Percentiles rank a stretch among this genome's conserved stretches.
Conservation (phyloP, 2,888 invertebrate species). For the Drosophila paramelanica region DNA sequence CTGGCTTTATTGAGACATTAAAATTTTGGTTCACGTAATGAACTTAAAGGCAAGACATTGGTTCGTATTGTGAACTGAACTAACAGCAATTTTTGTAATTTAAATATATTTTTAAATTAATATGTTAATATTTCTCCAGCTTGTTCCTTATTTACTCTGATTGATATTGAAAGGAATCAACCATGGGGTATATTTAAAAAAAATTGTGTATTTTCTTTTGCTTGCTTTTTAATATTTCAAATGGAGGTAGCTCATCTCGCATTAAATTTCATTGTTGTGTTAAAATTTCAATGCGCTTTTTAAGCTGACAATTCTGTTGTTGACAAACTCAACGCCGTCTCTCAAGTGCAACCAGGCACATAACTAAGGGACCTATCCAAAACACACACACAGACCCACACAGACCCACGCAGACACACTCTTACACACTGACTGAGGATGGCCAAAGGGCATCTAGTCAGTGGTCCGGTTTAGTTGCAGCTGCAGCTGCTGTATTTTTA, state of each 20-base stretch:
- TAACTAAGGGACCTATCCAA: conserved; percentile 20
- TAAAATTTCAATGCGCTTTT: conserved; percentile 38
- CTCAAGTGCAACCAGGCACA: conserved; percentile 36
- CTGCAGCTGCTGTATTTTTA: conserved; percentile 58
- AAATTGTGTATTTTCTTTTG: background rate
- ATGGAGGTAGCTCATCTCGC: conserved; percentile 13
- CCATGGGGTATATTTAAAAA: background rate
- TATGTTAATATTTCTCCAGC: background rate
- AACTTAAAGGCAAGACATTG: no score
- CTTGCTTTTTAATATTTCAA: background rate
- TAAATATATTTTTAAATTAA: background rate
- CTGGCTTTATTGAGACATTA: no score
- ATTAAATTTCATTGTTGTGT: conserved; percentile 31
- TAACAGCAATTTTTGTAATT: no score
- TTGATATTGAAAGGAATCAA: conserved; percentile 4
- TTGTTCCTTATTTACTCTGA: conserved; percentile 10
- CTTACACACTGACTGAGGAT: background rate
- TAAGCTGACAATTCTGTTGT: conserved; percentile 32
- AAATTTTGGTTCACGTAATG: no score
- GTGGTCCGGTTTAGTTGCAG: conserved; percentile 26
- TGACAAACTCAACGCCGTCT: conserved; percentile 29
- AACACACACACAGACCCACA: background rate
- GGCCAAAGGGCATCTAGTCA: conserved; percentile 16
- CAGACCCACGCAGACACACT: background rate
- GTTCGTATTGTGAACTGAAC: no score